These are phyloP conservation scores for Eubasilissa regina DNA, from an alignment of 1,140 invertebrate species.

Conservation along the genomic window DNA sequence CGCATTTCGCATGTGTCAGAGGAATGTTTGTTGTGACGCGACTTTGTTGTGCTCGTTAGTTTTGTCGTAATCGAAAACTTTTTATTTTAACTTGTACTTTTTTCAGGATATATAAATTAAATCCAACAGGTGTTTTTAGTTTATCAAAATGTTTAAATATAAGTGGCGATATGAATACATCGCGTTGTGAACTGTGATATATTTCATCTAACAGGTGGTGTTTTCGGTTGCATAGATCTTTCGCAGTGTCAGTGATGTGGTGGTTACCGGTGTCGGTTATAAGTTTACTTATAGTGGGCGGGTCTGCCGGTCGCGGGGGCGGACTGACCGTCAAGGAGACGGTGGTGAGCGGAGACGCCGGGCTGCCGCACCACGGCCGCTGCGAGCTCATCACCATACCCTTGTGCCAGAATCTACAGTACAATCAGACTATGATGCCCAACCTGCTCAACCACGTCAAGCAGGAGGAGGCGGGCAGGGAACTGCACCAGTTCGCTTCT, in stretches of 20 bases:
- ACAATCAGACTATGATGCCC: slow-evolving; percentile 97
- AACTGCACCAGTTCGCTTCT: slow-evolving; percentile 95
- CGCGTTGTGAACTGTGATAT: slow-evolving; percentile 37
- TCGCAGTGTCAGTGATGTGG: slow-evolving; percentile 36
- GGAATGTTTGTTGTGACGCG: slow-evolving; percentile 28
- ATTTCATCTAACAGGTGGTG: slow-evolving; percentile 51
- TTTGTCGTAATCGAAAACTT: slow-evolving; percentile 13
- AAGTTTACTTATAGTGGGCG: slow-evolving; percentile 24
- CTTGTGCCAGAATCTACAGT: slow-evolving; percentile 92
- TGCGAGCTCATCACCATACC: slow-evolving; percentile 95
- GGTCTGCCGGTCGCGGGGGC: slow-evolving; percentile 21
- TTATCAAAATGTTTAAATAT: background rate
- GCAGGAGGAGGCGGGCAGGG: slow-evolving; percentile 95
- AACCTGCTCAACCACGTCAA: slow-evolving; percentile 94
- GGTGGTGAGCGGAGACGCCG: slow-evolving; percentile 73
- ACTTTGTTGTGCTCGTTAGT: slow-evolving; percentile 37
- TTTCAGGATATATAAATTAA: slow-evolving; percentile 2
- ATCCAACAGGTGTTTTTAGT: slow-evolving; percentile 1
- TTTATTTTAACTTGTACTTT: slow-evolving; percentile 16
- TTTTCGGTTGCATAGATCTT: background rate
- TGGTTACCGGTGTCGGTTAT: slow-evolving; percentile 9
- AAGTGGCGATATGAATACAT: slow-evolving; percentile 36
- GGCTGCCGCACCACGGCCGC: slow-evolving; percentile 82
- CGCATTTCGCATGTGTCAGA: slow-evolving; percentile 24
- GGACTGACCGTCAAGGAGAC: slow-evolving; percentile 63